phyloP scores from a whole-genome alignment of 2,797 vertebrate genomes.

The Epinephelus malabaricus region DNA sequence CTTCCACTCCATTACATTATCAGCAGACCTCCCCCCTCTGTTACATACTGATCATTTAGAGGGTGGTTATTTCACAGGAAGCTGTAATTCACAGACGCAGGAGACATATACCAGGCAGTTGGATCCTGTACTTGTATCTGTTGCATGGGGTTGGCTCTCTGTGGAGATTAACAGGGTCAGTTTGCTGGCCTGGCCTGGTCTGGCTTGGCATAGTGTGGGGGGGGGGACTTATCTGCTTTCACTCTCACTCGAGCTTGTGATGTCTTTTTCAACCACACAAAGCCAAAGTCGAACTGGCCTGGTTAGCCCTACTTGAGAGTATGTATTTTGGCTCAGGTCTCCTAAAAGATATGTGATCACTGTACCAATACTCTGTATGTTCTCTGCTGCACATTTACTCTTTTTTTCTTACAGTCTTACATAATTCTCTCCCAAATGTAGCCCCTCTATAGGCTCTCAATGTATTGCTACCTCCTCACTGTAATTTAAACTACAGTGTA shows the following conservation, averaged over 20 bases:
- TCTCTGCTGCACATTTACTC: not conserved
- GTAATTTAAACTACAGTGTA: not conserved
- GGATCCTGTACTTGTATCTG: conserved; percentile 35
- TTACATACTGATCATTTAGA: not conserved
- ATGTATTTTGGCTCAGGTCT: not conserved
- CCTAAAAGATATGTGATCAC: not conserved
- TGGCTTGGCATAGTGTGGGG: conserved; percentile 15
- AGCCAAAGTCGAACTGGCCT: conserved; percentile 17
- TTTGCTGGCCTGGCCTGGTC: conserved; percentile 36
- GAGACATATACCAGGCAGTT: not conserved
- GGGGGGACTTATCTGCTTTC: conserved; percentile 60
- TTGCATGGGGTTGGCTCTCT: conserved; percentile 29
- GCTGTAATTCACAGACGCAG: not conserved
- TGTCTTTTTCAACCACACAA: conserved; percentile 33
- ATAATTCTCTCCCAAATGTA: not conserved
- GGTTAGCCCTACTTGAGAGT: not conserved
- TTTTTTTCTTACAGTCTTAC: not conserved
- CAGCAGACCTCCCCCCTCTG: conserved; percentile 3
- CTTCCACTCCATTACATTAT: conserved; percentile 32
- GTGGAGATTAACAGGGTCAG: conserved; percentile 74
- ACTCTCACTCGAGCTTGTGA: conserved; percentile 52
- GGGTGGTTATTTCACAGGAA: not conserved
- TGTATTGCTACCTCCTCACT: not conserved
- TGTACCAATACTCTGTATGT: not conserved
- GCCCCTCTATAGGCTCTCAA: not conserved